Percentiles rank a stretch among this genome's conserved stretches.
Conservation (phyloP, 2,797 vertebrate genomes). For the Sebastes glaucus region DNA sequence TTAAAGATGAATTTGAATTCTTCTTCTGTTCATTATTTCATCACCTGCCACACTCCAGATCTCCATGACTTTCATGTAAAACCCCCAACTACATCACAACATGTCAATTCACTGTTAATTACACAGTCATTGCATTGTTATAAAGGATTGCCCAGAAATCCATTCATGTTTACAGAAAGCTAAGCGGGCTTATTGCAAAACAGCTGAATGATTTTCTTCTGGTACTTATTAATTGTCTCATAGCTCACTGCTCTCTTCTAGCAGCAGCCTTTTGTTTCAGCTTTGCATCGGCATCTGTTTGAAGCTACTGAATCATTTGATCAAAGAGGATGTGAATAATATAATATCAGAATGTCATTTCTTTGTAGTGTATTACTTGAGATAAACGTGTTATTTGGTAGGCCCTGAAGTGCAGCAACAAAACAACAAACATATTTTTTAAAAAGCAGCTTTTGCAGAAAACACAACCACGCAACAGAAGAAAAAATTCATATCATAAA, state of each 20-base stretch:
- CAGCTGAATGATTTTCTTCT: slow-evolving; percentile 26
- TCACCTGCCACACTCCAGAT: background rate
- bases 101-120: slow-evolving; percentile 65
- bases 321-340: background rate
- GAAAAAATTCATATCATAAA: background rate
- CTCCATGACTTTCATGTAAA: background rate
- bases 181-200: slow-evolving; percentile 19
- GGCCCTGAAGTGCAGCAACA: background rate
- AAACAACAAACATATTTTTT: background rate
- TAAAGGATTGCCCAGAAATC: background rate
- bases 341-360: background rate
- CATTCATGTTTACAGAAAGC: background rate
- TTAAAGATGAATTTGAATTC: too few relatives aligned
- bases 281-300: slow-evolving; percentile 44
- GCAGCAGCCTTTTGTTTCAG: slow-evolving; percentile 68
- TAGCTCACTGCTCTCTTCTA: slow-evolving; percentile 31
- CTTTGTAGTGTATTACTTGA: background rate
- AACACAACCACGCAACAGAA: background rate
- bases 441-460: background rate
- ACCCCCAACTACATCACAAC: slow-evolving; percentile 26
- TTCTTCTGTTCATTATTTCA: background rate
- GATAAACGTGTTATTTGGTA: background rate
- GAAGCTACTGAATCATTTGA: background rate
- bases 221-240: background rate
- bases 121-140: slow-evolving; percentile 65